Conservation (phyloP, 1,140 invertebrate species). For the Drusus annulatus region DNA sequence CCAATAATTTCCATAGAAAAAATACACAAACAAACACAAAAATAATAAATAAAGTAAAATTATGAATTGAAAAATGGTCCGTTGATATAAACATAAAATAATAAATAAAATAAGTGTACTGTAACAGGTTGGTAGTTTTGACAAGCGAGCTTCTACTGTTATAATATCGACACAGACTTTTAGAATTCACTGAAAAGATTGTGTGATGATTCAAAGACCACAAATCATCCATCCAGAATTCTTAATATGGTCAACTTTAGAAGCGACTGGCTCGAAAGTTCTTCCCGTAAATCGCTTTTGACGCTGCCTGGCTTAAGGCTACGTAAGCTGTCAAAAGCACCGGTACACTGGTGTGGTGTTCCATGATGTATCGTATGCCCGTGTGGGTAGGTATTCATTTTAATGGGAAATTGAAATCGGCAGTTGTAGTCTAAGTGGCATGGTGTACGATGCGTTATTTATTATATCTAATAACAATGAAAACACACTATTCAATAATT, state of each 20-base stretch:
- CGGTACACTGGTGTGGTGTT: constrained; percentile 1
- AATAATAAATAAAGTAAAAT: too few relatives aligned
- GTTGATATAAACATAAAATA: too few relatives aligned
- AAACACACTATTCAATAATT: background rate
- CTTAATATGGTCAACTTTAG: constrained; percentile 32
- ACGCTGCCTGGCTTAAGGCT: background rate
- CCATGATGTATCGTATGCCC: constrained; percentile 2
- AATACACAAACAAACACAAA: too few relatives aligned
- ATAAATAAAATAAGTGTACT: too few relatives aligned
- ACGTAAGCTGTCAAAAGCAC: constrained; percentile 12
- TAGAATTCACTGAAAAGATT: too few relatives aligned
- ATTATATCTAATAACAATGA: constrained; percentile 2
- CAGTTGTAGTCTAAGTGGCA: constrained; percentile 1
- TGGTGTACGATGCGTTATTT: constrained; percentile 1
- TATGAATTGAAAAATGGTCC: too few relatives aligned
- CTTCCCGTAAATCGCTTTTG: constrained; percentile 22
- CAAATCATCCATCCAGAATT: constrained; percentile 15
- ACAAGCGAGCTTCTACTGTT: too few relatives aligned
- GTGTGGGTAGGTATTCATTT: constrained; percentile 1
- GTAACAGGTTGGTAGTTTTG: too few relatives aligned
- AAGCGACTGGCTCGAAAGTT: constrained; percentile 7
- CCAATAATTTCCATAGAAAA: too few relatives aligned
- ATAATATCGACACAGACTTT: too few relatives aligned
- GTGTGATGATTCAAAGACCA: background rate
- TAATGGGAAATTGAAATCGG: constrained; percentile 28